Evolutionary conservation across 1,140 invertebrate species (phyloP), one percentile per base, ranked within the genome.

Genomic region (Centruroides vittatus): DNA sequence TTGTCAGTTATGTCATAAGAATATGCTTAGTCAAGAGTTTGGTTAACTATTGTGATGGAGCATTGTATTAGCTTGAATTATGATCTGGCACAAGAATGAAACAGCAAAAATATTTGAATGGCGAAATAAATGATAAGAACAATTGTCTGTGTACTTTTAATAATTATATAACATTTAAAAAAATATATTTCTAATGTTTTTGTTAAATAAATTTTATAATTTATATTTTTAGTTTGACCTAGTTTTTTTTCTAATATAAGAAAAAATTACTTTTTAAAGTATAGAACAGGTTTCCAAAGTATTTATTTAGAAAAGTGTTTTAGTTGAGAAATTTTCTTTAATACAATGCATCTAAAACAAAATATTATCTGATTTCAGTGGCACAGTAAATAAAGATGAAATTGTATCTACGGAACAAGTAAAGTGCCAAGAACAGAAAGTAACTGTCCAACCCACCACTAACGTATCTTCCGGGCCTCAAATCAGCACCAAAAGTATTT

Each of bases 341-440:
- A 23, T 23, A 23, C 23, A 23, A 23, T 23, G 23, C 23, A 23
- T 23, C 23, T 23, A 23, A 23, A 41, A 6, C 8, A 41, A 41
- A 41, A 41, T 41, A 41, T 41, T 65, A 65, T 50, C 50, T 78
- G 76, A 68, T 83, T 83, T 65, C 81, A 93, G 89, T 82, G 87
- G 83, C 71, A 80, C 92, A 74, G 88, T 92, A 80, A 82, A 84
- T 76, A 80, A 85, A 77, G 79, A 89, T 81, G 84, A 89, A 74
- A 83, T 93, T 70, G 85, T 89, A 73, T 89, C 88, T 69, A 78
- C 81, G 11, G 57, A 67, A 57, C 65, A 67, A 55, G 52, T 58
- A 53, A 23, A 47, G 36, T n/a, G 11, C 7, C 8, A n/a, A 57
- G 55, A n/a, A 13, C 8, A 50, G 3, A 35, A 51, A 6, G 48